These are phyloP conservation scores for Nebria brevicollis DNA, from an alignment of 2,888 invertebrate genomes.

Conservation along the genomic window DNA sequence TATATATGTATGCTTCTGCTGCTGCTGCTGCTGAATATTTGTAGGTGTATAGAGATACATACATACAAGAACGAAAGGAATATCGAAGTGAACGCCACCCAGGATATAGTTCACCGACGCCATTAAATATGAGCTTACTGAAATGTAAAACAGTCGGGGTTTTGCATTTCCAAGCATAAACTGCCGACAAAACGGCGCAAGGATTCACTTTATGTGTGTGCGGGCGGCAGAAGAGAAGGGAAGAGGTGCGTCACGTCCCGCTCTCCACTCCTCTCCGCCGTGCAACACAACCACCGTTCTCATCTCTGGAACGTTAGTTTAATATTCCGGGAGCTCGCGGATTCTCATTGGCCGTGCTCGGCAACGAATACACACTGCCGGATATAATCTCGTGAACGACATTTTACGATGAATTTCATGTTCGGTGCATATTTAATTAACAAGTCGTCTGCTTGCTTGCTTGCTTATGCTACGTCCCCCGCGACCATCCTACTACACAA, in stretches of 20 bases:
- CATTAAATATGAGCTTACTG: conserved; percentile 66
- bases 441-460: conserved; percentile 52
- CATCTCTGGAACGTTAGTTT: conserved; percentile 51
- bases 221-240: conserved; percentile 27
- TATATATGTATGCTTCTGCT: too few relatives aligned
- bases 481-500: conserved; percentile 21
- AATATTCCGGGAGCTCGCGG: conserved; percentile 56
- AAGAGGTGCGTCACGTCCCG: conserved; percentile 6
- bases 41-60: background rate
- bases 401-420: conserved; percentile 60
- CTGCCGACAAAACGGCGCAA: conserved; percentile 64
- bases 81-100: conserved; percentile 51
- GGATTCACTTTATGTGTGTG: conserved; percentile 64
- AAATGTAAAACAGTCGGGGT: conserved; percentile 66
- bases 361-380: conserved; percentile 51
- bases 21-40: too few relatives aligned
- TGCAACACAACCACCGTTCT: conserved; percentile 51
- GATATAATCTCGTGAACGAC: conserved; percentile 59
- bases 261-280: conserved; percentile 51
- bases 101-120: conserved; percentile 63
- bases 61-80: conserved; percentile 58
- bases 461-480: conserved; percentile 37
- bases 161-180: conserved; percentile 65
- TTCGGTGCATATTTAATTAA: conserved; percentile 62
- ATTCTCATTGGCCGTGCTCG: conserved; percentile 50